These are phyloP conservation scores for Leptopilina drosophilae DNA, from an alignment of 2,888 invertebrate genomes.

Conservation along the genomic window DNA sequence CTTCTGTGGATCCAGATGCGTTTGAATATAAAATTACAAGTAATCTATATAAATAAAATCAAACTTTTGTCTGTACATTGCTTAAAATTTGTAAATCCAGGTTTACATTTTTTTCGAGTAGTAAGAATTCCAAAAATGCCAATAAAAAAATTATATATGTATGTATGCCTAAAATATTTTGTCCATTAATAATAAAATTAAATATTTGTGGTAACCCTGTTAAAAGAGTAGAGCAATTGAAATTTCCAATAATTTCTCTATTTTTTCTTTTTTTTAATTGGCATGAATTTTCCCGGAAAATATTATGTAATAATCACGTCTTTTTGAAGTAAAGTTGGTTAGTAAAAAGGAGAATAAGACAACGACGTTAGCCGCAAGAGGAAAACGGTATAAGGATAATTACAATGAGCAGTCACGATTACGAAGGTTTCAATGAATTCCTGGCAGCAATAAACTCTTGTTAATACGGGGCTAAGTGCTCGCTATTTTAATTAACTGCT, in stretches of 20 bases:
- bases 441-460: conserved; percentile 68
- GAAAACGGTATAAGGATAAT: conserved; percentile 61
- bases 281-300: conserved; percentile 32
- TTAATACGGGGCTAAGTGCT: conserved; percentile 70
- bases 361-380: conserved; percentile 48
- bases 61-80: no score
- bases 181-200: no score
- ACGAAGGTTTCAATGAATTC: conserved; percentile 70
- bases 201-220: no score
- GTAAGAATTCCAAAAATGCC: no score
- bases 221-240: background rate
- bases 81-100: no score
- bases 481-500: conserved; percentile 74
- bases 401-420: conserved; percentile 53
- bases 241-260: background rate
- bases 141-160: no score
- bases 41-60: no score
- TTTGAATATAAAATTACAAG: no score
- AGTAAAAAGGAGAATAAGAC: conserved; percentile 46
- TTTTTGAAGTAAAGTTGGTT: conserved; percentile 27
- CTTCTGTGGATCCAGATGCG: no score
- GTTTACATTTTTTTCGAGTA: no score
- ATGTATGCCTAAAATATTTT: no score
- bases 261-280: conserved; percentile 10
- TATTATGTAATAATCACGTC: conserved; percentile 27